phyloP scores from a whole-genome alignment of 2,113 vertebrate genomes.

The Diadophis punctatus region DNA sequence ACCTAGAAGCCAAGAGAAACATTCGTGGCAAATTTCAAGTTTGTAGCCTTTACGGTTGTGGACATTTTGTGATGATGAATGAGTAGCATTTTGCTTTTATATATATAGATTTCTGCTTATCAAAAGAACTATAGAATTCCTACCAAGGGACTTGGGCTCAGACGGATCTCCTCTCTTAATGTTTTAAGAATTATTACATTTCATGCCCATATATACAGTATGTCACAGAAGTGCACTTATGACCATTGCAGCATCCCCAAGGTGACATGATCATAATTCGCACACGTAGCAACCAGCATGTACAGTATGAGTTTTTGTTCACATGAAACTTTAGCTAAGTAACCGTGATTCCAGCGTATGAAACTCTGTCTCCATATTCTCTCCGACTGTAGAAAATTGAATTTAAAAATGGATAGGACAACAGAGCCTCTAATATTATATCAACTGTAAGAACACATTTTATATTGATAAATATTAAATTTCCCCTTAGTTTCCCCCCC shows the following conservation, averaged over 20 bases:
- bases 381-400: not conserved
- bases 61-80: too few species aligned
- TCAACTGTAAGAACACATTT: not conserved
- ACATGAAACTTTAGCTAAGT: not conserved
- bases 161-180: not conserved
- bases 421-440: not conserved
- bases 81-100: too few species aligned
- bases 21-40: too few species aligned
- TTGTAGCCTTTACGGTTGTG: too few species aligned
- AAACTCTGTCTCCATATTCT: not conserved
- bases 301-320: not conserved
- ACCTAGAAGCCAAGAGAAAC: too few species aligned
- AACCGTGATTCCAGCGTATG: not conserved
- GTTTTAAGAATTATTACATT: not conserved
- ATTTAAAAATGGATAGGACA: not conserved
- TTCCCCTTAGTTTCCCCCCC: not conserved
- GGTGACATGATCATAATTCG: too few species aligned
- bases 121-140: not conserved
- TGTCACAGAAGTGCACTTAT: too few species aligned
- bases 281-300: too few species aligned
- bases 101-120: not conserved
- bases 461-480: not conserved
- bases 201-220: not conserved
- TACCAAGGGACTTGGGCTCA: not conserved
- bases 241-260: too few species aligned